phyloP scores from a whole-genome alignment of 2,888 invertebrate species.

The Drosophila suboccidentalis region DNA sequence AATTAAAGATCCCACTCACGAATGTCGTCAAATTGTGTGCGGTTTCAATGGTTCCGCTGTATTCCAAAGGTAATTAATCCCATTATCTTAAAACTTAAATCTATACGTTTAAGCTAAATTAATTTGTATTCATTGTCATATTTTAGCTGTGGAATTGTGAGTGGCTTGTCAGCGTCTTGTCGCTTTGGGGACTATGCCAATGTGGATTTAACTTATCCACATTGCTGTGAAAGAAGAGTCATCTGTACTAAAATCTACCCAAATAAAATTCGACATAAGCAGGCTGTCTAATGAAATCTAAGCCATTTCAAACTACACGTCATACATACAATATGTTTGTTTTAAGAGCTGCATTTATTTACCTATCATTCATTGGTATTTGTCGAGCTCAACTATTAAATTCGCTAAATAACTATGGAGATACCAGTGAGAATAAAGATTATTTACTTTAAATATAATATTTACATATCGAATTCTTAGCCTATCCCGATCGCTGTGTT shows the following conservation, averaged over 20 bases:
- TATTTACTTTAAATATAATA: neutral
- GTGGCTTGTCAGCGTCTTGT: constrained; percentile 25
- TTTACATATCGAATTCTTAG: constrained; percentile 21
- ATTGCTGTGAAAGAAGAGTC: constrained; percentile 50
- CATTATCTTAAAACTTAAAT: no score
- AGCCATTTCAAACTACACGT: neutral
- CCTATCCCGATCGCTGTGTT: constrained; percentile 59
- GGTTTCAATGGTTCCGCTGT: constrained; percentile 34
- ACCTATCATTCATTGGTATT: constrained; percentile 1
- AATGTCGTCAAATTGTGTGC: constrained; percentile 62
- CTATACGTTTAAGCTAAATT: neutral
- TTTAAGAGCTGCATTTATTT: neutral
- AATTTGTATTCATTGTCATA: neutral
- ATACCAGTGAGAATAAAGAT: constrained; percentile 30
- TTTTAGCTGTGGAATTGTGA: constrained; percentile 58
- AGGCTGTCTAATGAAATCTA: constrained; percentile 4
- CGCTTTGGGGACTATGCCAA: constrained; percentile 23
- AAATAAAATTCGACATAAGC: constrained; percentile 7
- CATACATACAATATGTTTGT: constrained; percentile 21
- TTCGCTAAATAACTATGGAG: constrained; percentile 41
- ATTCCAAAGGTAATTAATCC: constrained; percentile 56
- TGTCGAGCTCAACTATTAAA: constrained; percentile 6
- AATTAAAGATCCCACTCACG: constrained; percentile 61
- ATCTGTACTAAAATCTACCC: constrained; percentile 15
- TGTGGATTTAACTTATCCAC: constrained; percentile 49